Base-by-base conservation (phyloP, 2,113 vertebrate genomes). In the Platysternon megacephalum region DNA sequence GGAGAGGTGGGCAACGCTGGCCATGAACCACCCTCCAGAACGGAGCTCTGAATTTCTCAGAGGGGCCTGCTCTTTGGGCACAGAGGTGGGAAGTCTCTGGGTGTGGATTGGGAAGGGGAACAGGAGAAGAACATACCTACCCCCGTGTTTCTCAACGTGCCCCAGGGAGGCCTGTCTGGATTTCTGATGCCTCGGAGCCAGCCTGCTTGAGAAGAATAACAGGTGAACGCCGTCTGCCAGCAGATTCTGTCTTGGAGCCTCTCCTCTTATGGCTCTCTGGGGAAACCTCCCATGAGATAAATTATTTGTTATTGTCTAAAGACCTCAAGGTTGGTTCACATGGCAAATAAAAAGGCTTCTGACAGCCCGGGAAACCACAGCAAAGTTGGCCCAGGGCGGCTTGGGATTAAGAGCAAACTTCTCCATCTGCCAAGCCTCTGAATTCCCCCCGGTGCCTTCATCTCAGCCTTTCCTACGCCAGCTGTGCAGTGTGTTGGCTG, bases 401-500 rank as follows among this genome's bases (percentile, higher is more conserved):
- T 56, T 11, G 52, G 88, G 92, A 74, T 89, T n/a, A 65, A 24
- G 24, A 65, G 46, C 7, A 55, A 94, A 49, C 28, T 90, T 78
- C 1, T 12, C 24, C 79, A 56, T 80, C 90, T 93, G 93, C 88
- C 87, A 12, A 88, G 35, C 1, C 5, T 44, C 28, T 89, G 55
- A 85, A 55, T 76, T 65, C n/a, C 61, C 76, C 52, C 32, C 9
- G 58, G 49, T 52, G 28, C 58, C 52, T 28, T 82, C 87, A 8
- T 44, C 21, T 17, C 84, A 61, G 80, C 85, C 52, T 39, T 29
- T 8, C 76, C 88, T 58, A 82, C 2, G 14, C 91, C 97, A 94
- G 92, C 93, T 90, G 94, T 86, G 91, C 94, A 97, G 95, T 95
- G 96, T 96, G 97, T 96, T 97, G 97, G 96, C 95, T 91, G 97